Evolutionary conservation across 2,113 vertebrate species (phyloP).

Genomic region (Pavo muticus): DNA sequence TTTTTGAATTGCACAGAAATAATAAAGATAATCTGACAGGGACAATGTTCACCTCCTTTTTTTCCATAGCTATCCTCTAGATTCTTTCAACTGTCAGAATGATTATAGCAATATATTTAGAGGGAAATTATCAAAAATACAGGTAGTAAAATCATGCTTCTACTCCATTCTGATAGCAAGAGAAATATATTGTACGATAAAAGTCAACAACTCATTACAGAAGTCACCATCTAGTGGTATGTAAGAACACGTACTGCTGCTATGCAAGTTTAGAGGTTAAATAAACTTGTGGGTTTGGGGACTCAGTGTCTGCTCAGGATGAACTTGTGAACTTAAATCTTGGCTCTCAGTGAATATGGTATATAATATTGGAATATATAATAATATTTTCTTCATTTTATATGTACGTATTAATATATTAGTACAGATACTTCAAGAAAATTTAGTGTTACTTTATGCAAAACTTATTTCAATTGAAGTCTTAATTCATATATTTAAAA

Average conservation of each 20-base stretch:
- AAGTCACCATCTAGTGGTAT: slow-evolving; percentile 58
- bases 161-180: not conserved
- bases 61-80: not conserved
- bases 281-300: not conserved
- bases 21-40: not conserved
- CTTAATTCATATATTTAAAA: not conserved
- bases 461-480: not conserved
- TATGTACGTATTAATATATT: not conserved
- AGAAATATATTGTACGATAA: not conserved
- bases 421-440: not conserved
- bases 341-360: not conserved
- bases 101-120: not conserved
- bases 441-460: not conserved
- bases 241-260: not conserved
- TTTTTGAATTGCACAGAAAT: not conserved
- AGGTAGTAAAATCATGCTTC: not conserved
- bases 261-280: not conserved
- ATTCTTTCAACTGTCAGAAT: not conserved
- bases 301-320: not conserved
- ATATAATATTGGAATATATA: not conserved
- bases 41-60: not conserved
- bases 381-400: not conserved
- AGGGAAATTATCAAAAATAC: not conserved
- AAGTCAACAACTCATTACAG: slow-evolving; percentile 16
- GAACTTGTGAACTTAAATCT: not conserved